Evolutionary conservation across 2,797 vertebrate genomes (phyloP).

Genomic region (Crypturellus tataupa): DNA sequence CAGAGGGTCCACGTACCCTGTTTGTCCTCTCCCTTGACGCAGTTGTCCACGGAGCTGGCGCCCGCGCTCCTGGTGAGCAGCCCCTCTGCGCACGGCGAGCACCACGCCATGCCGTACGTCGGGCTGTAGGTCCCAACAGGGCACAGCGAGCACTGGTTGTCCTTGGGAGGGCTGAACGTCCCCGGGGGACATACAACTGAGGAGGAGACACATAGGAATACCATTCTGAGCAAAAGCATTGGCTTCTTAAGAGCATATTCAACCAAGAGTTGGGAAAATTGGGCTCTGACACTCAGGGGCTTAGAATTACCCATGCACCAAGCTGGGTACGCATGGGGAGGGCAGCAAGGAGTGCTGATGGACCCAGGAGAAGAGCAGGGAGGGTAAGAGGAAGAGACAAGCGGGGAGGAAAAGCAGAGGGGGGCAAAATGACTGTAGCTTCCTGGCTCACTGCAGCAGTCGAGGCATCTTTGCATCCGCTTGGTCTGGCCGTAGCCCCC

Average conservation of each 20-base stretch:
- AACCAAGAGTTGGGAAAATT: neutral
- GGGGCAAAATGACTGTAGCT: neutral
- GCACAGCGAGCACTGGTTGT: neutral
- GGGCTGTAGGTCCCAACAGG: neutral
- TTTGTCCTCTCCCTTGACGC: neutral
- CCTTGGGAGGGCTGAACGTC: neutral
- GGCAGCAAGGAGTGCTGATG: neutral
- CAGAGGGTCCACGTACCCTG: neutral
- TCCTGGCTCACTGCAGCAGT: conserved; percentile 24
- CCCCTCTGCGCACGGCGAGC: neutral
- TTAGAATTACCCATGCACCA: neutral
- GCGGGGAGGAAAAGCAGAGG: neutral
- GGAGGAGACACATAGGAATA: neutral
- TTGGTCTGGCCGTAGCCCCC: neutral
- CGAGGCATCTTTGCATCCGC: neutral
- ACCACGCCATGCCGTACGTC: neutral
- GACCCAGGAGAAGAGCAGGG: neutral
- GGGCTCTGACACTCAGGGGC: neutral
- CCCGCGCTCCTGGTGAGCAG: neutral
- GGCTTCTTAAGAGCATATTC: neutral
- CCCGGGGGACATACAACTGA: conserved; percentile 20
- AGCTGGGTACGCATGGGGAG: neutral
- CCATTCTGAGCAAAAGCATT: neutral
- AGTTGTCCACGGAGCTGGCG: fast-evolving
- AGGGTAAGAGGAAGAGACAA: neutral